phyloP scores from a whole-genome alignment of 2,113 vertebrate genomes.

The Jaculus jaculus region DNA sequence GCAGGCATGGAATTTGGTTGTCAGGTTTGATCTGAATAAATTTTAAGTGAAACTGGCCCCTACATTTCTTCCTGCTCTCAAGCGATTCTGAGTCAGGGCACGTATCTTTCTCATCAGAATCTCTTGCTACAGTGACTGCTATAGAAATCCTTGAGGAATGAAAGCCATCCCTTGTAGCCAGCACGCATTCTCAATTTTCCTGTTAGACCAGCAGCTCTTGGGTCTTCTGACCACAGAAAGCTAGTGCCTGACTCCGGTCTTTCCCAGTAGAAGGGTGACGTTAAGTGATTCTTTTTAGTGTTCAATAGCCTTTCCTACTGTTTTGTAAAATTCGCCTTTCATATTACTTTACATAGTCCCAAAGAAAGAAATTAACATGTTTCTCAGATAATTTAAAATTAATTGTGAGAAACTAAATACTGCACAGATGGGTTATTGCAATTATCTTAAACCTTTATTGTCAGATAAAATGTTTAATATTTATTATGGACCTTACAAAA shows the following conservation, averaged over 20 bases:
- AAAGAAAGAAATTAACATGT: background rate
- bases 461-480: background rate
- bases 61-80: background rate
- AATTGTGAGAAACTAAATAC: background rate
- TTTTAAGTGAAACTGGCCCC: background rate
- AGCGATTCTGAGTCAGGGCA: background rate
- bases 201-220: background rate
- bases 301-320: background rate
- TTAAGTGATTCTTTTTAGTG: no score
- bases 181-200: background rate
- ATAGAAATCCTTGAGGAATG: constrained; percentile 1
- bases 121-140: constrained; percentile 5
- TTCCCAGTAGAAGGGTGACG: background rate
- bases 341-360: background rate
- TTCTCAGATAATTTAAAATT: background rate
- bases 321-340: background rate
- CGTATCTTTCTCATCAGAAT: background rate
- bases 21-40: constrained; percentile 29
- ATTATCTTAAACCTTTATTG: background rate
- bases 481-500: background rate
- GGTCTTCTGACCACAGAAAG: background rate
- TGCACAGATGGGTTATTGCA: background rate
- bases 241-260: background rate
- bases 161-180: background rate
- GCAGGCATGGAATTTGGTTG: background rate